A percentile compares a stretch with the other conserved stretches of the same genome.
Conservation (phyloP, 2,797 vertebrate genomes). For the Hypotaenidia okinawae region DNA sequence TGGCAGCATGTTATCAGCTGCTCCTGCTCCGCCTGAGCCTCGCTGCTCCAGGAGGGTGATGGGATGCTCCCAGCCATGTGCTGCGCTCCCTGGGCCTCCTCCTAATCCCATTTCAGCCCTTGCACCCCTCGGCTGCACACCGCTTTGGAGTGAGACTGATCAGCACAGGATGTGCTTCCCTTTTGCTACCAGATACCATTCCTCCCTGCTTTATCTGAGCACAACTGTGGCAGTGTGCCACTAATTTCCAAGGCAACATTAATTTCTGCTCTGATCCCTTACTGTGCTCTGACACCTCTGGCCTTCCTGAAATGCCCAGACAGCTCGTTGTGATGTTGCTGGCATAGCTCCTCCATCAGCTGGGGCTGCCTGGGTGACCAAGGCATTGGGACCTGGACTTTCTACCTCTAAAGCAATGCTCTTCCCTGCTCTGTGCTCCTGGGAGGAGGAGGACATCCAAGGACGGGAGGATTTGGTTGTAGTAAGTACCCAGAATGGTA, state of each 20-base stretch:
- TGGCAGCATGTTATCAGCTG: not conserved
- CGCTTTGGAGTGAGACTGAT: not conserved
- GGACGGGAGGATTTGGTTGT: not conserved
- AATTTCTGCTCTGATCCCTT: not conserved
- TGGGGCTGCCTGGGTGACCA: not conserved
- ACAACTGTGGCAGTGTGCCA: not conserved
- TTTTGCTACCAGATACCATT: not conserved
- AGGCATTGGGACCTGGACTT: too few relatives aligned
- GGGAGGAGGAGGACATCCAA: not conserved
- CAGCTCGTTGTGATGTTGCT: not conserved
- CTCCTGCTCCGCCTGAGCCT: not conserved
- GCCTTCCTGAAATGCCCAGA: not conserved
- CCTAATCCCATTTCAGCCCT: slow-evolving; percentile 53
- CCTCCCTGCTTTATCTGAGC: not conserved
- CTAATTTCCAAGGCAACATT: not conserved
- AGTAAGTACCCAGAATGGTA: not conserved
- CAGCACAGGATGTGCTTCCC: not conserved
- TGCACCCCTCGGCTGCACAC: not conserved
- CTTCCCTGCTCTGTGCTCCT: not conserved
- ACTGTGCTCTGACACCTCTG: not conserved
- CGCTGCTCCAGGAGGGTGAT: not conserved
- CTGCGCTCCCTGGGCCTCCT: not conserved
- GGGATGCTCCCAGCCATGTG: not conserved
- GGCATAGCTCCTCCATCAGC: not conserved
- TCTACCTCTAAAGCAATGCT: not conserved